Evolutionary conservation across 2,113 vertebrate species (phyloP), one percentile per base, ranked within the genome.

Genomic region (Ivindomyrus marchei): DNA sequence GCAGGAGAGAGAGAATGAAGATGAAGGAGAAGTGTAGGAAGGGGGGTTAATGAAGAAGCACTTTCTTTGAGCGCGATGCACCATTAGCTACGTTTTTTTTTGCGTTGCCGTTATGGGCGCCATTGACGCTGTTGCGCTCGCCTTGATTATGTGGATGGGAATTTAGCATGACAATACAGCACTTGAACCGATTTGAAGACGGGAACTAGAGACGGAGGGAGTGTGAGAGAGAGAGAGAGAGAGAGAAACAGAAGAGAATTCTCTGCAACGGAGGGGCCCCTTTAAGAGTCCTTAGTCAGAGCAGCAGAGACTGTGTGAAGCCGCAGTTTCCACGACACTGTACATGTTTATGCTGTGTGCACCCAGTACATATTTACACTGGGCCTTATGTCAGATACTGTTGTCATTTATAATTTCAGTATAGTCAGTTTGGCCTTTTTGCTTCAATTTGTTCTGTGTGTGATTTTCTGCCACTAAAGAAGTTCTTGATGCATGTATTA

Each of bases 141-240:
- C n/a, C n/a, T 86, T 31, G 24, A 49, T 15, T 47, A 49, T n/a
- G 46, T 50, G 47, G 47, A 86, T 49, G 45, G 50, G 42, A 47
- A 50, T 86, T 86, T 86, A 86, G 45, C 47, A 47, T 50, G 47
- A 50, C 84, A 86, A 86, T 86, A 50, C 45, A 50, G 84, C 84
- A 31, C 84, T 86, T 86, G 47, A 86, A 86, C 24, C 27, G 10
- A 86, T 27, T 50, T 49, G 46, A 24, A 86, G 45, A 86, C 4
- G 11, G n/a, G 47, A 47, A 46, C 2, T n/a, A 86, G 47, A n/a
- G 45, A 50, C 1, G 0, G 45, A 86, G 21, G 10, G 45, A 49
- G 42, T n/a, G 19, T 15, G n/a, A 42, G 36, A 31, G 31, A 31
- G 19, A 27, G n/a, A 42, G 36, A 19, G 36, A 77, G 31, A 13